Percentiles rank a stretch among this genome's conserved stretches.
Conservation (phyloP, 2,888 invertebrate genomes). For the Argyresthia goedartella region DNA sequence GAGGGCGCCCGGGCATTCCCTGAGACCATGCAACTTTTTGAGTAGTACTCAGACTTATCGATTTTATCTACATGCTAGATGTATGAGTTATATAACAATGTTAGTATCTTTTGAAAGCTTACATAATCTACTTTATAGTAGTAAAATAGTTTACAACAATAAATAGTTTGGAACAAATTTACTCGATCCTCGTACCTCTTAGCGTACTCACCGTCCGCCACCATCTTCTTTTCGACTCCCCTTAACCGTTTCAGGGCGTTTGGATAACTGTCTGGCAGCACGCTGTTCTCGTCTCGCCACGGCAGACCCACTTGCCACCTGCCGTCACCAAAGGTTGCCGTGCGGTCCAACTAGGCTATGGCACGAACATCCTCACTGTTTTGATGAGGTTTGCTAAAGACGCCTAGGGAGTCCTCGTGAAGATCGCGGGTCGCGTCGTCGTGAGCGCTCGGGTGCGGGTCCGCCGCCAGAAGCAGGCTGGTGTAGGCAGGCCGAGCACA, state of each 20-base stretch:
- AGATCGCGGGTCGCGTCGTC: slow-evolving; percentile 6
- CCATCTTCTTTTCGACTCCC: not conserved
- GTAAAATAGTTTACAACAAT: too few species aligned
- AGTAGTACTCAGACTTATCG: too few species aligned
- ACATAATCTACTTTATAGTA: too few species aligned
- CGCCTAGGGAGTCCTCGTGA: slow-evolving; percentile 9
- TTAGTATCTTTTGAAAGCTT: too few species aligned
- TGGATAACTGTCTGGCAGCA: not conserved
- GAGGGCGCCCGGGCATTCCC: too few species aligned
- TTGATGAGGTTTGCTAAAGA: slow-evolving; percentile 8
- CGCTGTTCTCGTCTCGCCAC: slow-evolving; percentile 3
- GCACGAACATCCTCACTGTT: slow-evolving; percentile 7
- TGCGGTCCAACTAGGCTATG: not conserved
- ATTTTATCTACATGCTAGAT: too few species aligned
- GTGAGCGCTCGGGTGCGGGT: too few species aligned
- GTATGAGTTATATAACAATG: too few species aligned
- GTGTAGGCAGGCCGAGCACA: too few species aligned
- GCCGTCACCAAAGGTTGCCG: not conserved
- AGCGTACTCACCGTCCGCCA: not conserved
- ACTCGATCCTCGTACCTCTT: not conserved
- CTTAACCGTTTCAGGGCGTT: not conserved
- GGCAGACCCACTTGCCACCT: slow-evolving; percentile 5
- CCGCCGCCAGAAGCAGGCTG: too few species aligned
- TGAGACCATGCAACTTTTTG: too few species aligned
- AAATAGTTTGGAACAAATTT: too few species aligned